Conservation (phyloP, 2,797 vertebrate genomes). For the Acanthurus leucopareius region DNA sequence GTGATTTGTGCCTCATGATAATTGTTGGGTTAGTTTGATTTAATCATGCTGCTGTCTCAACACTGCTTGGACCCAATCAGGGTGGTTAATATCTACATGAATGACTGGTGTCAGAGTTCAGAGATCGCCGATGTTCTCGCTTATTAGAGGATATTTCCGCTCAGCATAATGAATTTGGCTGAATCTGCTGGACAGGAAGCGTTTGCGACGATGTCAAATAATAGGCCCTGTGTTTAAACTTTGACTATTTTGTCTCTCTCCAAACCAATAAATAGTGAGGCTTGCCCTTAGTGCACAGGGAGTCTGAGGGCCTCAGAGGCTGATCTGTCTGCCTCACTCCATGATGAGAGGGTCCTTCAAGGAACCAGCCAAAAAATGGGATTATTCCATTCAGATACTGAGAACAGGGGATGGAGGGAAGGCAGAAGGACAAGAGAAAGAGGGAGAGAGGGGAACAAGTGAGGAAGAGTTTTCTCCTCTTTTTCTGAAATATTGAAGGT, state of each 20-base stretch:
- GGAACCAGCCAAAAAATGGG: constrained; percentile 67
- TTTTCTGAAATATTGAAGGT: background rate
- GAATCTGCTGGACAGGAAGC: constrained; percentile 65
- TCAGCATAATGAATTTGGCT: constrained; percentile 75
- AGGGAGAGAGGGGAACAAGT: background rate
- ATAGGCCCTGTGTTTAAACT: constrained; percentile 75
- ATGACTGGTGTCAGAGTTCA: constrained; percentile 42
- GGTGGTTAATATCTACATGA: constrained; percentile 19
- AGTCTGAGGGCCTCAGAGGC: constrained; percentile 54
- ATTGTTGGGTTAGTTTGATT: constrained; percentile 51
- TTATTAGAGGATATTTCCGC: constrained; percentile 66
- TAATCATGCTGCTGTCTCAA: constrained; percentile 36
- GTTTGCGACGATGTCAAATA: constrained; percentile 70
- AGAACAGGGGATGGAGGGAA: constrained; percentile 24
- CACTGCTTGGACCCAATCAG: constrained; percentile 20
- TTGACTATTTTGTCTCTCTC: constrained; percentile 79
- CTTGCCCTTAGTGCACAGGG: constrained; percentile 59
- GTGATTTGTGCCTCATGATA: constrained; percentile 40
- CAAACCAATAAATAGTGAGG: constrained; percentile 79
- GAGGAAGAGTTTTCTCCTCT: constrained; percentile 1
- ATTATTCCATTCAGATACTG: constrained; percentile 74
- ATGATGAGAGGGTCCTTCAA: constrained; percentile 55
- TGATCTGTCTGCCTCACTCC: constrained; percentile 40
- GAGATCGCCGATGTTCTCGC: constrained; percentile 37
- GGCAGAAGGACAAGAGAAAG: constrained; percentile 5